These are phyloP conservation scores for Antheraea assamensis DNA, from an alignment of 2,888 invertebrate species.

Conservation along the genomic window DNA sequence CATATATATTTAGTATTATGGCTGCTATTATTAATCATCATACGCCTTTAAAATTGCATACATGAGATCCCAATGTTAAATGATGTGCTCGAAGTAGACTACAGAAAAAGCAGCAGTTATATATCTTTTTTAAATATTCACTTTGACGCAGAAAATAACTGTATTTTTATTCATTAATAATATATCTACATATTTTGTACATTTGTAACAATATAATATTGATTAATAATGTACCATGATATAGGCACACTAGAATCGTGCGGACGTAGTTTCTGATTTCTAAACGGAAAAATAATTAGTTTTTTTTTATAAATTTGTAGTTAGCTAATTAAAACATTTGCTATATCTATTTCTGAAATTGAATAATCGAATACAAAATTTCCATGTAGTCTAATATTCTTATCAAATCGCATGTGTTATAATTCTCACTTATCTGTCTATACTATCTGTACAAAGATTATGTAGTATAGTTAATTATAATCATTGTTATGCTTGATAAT, in stretches of 20 bases:
- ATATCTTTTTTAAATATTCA: not conserved
- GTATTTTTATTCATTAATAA: not conserved
- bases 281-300: slow-evolving; percentile 43
- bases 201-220: too few relatives aligned
- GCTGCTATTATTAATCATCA: too few relatives aligned
- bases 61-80: not conserved
- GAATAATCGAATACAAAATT: not conserved
- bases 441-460: not conserved
- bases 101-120: not conserved
- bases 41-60: not conserved
- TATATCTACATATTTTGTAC: too few relatives aligned
- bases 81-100: not conserved
- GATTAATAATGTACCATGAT: not conserved
- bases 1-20: too few relatives aligned
- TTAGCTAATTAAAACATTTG: not conserved
- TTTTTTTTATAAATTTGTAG: not conserved
- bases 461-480: not conserved
- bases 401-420: not conserved
- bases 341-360: not conserved
- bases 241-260: slow-evolving; percentile 27
- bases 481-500: not conserved
- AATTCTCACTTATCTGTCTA: not conserved
- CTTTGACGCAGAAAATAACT: not conserved
- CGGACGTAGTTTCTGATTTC: slow-evolving; percentile 45
- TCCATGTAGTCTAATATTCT: not conserved